Percentiles rank a stretch among this genome's conserved stretches.
Conservation (phyloP, 2,888 invertebrate genomes). For the Ormyrus nitidulus region DNA sequence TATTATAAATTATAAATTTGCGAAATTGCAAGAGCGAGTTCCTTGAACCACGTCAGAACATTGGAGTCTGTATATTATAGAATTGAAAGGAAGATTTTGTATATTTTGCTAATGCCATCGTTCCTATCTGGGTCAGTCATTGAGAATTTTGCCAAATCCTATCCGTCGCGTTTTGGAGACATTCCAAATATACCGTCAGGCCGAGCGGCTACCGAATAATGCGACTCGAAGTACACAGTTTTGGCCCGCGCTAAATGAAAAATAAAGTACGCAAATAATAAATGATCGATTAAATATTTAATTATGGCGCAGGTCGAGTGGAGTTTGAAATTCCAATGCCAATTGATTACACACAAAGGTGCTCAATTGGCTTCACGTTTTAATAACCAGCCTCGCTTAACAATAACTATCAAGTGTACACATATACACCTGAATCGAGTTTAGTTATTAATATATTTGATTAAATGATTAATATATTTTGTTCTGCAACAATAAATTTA, state of each 20-base stretch:
- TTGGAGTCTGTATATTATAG: background rate
- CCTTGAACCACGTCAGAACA: no score
- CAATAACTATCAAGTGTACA: no score
- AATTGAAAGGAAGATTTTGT: conserved; percentile 31
- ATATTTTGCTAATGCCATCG: conserved; percentile 25
- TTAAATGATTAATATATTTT: background rate
- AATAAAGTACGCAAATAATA: conserved; percentile 2
- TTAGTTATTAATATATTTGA: background rate
- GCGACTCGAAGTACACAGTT: conserved; percentile 6
- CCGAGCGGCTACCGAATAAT: conserved; percentile 7
- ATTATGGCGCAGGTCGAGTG: conserved; percentile 1
- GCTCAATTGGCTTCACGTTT: conserved; percentile 16
- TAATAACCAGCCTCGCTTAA: background rate
- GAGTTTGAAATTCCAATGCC: conserved; percentile 12
- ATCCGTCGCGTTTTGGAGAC: conserved; percentile 5
- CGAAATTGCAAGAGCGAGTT: no score
- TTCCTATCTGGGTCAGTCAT: conserved; percentile 39
- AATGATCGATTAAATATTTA: conserved; percentile 26
- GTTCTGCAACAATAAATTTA: no score
- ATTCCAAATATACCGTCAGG: conserved; percentile 17
- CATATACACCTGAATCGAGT: background rate
- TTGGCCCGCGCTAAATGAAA: background rate
- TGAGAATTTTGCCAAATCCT: conserved; percentile 26
- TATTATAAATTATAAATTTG: no score
- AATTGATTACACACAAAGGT: conserved; percentile 10